phyloP scores from a whole-genome alignment of 2,113 vertebrate genomes.

The Alexandromys fortis region DNA sequence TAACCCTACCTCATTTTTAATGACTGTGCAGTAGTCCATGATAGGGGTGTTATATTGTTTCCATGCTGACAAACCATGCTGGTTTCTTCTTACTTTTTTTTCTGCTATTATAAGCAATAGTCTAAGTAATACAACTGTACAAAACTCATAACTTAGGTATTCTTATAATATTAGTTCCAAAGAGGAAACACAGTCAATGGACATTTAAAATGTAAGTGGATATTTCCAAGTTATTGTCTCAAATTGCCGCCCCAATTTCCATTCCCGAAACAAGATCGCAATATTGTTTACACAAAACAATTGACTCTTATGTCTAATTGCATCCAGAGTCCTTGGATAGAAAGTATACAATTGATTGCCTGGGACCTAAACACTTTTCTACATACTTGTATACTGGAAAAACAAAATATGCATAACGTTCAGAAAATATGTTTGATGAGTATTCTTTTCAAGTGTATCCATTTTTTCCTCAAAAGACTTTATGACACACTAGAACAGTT shows the following conservation, averaged over 20 bases:
- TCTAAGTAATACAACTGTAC: not conserved
- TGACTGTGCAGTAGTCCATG: not conserved
- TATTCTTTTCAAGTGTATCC: not conserved
- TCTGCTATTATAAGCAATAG: not conserved
- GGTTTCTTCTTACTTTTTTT: not conserved
- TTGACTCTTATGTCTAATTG: not conserved
- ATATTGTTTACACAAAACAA: not conserved
- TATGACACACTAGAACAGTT: not conserved
- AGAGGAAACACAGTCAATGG: not conserved
- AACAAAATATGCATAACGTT: not conserved
- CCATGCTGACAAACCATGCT: not conserved
- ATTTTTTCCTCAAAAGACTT: not conserved
- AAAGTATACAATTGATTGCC: not conserved
- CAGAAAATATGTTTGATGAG: constrained; percentile 22
- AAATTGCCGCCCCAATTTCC: not conserved
- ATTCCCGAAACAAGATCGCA: not conserved
- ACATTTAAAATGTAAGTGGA: not conserved
- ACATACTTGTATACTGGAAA: not conserved
- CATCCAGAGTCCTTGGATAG: not conserved
- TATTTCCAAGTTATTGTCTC: not conserved
- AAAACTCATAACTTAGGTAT: not conserved
- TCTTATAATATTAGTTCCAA: not conserved
- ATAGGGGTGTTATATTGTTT: not conserved
- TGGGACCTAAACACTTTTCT: not conserved
- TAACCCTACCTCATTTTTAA: not conserved